A percentile compares a stretch with the other conserved stretches of the same genome.
Conservation (phyloP, 2,113 vertebrate species). For the Pampusana beccarii region DNA sequence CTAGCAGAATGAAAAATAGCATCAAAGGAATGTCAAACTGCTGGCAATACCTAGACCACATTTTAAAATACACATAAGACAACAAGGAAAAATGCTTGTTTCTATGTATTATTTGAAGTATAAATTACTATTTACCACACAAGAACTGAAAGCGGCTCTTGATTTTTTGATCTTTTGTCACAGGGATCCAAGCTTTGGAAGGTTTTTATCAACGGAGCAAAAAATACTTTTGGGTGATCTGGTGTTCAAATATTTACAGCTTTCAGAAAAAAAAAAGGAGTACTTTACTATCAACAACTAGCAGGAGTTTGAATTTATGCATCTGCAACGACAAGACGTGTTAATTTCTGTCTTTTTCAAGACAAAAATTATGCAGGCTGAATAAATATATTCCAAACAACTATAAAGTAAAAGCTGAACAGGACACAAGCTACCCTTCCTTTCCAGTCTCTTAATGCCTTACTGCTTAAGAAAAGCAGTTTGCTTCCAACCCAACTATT, state of each 20-base stretch:
- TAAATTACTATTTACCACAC: not conserved
- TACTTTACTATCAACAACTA: not conserved
- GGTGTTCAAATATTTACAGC: not conserved
- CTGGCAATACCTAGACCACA: not conserved
- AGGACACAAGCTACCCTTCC: not conserved
- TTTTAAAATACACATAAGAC: not conserved
- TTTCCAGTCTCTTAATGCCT: not conserved
- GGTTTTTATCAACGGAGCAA: not conserved
- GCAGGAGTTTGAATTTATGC: not conserved
- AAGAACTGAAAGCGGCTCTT: not conserved
- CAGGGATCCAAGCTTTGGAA: not conserved
- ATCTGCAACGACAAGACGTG: not conserved
- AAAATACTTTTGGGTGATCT: not conserved
- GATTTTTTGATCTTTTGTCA: not conserved
- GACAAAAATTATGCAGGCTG: not conserved
- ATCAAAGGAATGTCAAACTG: not conserved
- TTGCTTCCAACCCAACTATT: not conserved
- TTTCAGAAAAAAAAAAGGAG: not conserved
- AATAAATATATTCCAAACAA: not conserved
- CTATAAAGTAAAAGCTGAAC: not conserved
- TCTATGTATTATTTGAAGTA: not conserved
- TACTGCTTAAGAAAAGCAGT: not conserved
- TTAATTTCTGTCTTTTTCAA: not conserved
- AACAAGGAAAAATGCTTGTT: not conserved
- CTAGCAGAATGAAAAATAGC: not conserved